phyloP scores from a whole-genome alignment of 2,797 vertebrate species.

The Siniperca undulata region DNA sequence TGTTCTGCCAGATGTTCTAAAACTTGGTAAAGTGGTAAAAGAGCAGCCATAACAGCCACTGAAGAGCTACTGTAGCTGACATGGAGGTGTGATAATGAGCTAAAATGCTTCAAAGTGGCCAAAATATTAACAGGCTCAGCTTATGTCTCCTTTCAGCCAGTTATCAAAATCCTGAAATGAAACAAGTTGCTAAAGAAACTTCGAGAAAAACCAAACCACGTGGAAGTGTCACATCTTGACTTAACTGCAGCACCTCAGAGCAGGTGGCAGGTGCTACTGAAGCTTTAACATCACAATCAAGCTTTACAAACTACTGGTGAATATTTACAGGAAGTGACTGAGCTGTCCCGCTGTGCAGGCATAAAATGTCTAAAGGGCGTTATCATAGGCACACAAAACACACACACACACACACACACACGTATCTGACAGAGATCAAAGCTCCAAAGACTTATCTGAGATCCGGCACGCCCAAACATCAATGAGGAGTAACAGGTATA shows the following conservation, averaged over 20 bases:
- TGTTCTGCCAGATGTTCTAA: background rate
- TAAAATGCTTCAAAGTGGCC: background rate
- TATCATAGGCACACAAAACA: background rate
- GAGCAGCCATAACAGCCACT: background rate
- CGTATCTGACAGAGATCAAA: constrained; percentile 18
- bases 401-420: background rate
- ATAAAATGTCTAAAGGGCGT: constrained; percentile 10
- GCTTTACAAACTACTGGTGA: too few species aligned
- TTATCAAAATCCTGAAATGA: background rate
- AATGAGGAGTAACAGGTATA: constrained; percentile 20
- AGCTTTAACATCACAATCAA: background rate
- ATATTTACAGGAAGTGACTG: background rate
- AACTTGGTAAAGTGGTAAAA: background rate
- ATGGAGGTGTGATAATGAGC: background rate
- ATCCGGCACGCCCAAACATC: constrained; percentile 8
- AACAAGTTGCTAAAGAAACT: background rate
- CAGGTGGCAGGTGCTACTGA: too few species aligned
- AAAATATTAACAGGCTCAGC: background rate
- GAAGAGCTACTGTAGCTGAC: background rate
- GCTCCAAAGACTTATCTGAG: background rate
- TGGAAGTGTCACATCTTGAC: too few species aligned
- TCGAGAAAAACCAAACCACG: too few species aligned
- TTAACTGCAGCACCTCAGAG: too few species aligned
- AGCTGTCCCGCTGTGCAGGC: background rate
- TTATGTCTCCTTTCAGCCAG: background rate